Conservation (phyloP, 2,888 invertebrate species). For the Epistrophe grossulariae region DNA sequence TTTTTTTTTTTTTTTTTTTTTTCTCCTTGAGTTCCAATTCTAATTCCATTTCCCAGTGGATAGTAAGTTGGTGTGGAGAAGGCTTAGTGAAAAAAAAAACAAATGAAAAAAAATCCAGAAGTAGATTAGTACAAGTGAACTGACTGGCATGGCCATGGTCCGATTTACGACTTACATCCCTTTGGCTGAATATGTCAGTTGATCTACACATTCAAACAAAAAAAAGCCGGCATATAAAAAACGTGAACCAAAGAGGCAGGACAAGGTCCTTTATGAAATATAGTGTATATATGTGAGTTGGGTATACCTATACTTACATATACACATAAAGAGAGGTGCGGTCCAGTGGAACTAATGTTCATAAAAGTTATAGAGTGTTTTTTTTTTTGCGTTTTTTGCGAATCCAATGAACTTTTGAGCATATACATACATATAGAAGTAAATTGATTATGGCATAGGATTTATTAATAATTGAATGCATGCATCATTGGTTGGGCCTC, state of each 20-base stretch:
- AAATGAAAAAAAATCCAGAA: not conserved
- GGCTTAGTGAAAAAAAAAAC: conserved; percentile 35
- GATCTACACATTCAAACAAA: conserved; percentile 32
- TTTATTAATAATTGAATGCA: conserved; percentile 44
- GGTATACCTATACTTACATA: no score
- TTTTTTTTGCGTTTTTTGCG: not conserved
- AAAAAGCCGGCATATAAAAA: conserved; percentile 18
- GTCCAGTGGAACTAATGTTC: conserved; percentile 13
- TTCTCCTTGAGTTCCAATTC: conserved; percentile 25
- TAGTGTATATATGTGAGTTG: not conserved
- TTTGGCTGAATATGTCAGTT: conserved; percentile 51
- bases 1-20: conserved; percentile 37
- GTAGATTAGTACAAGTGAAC: conserved; percentile 67
- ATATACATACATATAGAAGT: not conserved
- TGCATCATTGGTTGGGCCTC: conserved; percentile 11
- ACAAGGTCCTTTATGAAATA: conserved; percentile 23
- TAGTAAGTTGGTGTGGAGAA: conserved; percentile 3
- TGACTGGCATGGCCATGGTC: conserved; percentile 49
- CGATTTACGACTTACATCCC: conserved; percentile 57
- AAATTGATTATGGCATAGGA: conserved; percentile 66
- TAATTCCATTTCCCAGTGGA: conserved; percentile 49
- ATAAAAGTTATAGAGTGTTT: not conserved
- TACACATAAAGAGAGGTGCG: conserved; percentile 8
- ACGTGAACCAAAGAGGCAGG: conserved; percentile 8
- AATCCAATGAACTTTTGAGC: conserved; percentile 49